These are phyloP conservation scores for Eledone cirrhosa DNA, from an alignment of 2,888 invertebrate genomes.

Conservation along the genomic window DNA sequence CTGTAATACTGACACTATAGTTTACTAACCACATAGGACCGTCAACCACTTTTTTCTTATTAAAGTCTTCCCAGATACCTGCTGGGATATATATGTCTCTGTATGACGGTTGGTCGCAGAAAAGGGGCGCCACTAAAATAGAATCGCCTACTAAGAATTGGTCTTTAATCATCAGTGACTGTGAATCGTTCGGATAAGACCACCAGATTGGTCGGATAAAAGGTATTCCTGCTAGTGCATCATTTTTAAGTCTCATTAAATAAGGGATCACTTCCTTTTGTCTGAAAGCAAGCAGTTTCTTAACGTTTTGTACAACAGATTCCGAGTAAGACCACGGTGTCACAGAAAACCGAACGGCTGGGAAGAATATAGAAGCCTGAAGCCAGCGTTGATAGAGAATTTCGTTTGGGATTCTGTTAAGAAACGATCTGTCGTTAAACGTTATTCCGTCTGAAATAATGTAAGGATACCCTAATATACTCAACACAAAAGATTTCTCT, in stretches of 20 bases:
- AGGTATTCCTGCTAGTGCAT: slow-evolving; percentile 72
- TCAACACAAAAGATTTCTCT: slow-evolving; percentile 74
- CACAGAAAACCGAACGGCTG: slow-evolving; percentile 88
- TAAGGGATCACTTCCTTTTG: slow-evolving; percentile 74
- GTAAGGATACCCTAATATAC: slow-evolving; percentile 86
- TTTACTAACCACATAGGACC: slow-evolving; percentile 42
- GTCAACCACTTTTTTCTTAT: slow-evolving; percentile 37
- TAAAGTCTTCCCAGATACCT: slow-evolving; percentile 80
- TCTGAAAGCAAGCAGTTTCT: slow-evolving; percentile 36
- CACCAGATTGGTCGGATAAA: slow-evolving; percentile 58
- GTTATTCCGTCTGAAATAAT: slow-evolving; percentile 87
- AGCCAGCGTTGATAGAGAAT: slow-evolving; percentile 79
- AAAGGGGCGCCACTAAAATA: slow-evolving; percentile 56
- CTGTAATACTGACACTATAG: slow-evolving; percentile 37
- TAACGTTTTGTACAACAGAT: slow-evolving; percentile 47
- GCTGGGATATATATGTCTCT: slow-evolving; percentile 54
- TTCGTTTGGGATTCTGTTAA: slow-evolving; percentile 45
- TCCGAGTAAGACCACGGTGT: slow-evolving; percentile 86
- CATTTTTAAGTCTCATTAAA: slow-evolving; percentile 77
- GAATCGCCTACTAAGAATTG: slow-evolving; percentile 55
- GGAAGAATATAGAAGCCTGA: slow-evolving; percentile 86
- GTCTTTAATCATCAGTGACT: slow-evolving; percentile 45
- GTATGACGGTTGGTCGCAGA: slow-evolving; percentile 45
- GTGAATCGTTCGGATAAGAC: slow-evolving; percentile 45
- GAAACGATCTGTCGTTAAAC: slow-evolving; percentile 61